Evolutionary conservation across 2,113 vertebrate species (phyloP).

Genomic region (Crocuta crocuta): DNA sequence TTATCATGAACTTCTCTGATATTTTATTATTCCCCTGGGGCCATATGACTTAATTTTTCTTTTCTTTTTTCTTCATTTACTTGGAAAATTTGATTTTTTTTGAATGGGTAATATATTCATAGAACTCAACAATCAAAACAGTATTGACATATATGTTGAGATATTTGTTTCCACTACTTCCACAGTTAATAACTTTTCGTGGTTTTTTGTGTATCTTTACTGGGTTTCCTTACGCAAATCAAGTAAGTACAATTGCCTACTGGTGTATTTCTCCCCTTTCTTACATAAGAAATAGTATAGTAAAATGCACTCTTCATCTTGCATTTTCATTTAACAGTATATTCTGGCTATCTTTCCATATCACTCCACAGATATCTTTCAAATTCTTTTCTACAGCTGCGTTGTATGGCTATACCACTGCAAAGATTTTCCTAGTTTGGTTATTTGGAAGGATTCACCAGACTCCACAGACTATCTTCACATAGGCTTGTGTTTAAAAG

Average conservation of each 20-base stretch:
- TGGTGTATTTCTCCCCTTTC: neutral
- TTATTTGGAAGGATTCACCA: slow-evolving; percentile 32
- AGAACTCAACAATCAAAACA: neutral
- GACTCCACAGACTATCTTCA: neutral
- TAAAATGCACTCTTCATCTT: neutral
- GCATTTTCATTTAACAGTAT: neutral
- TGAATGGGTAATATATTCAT: neutral
- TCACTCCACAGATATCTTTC: neutral
- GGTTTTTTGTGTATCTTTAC: neutral
- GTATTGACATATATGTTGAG: neutral
- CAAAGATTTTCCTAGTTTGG: neutral
- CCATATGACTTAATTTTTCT: neutral
- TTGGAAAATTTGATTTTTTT: slow-evolving; percentile 8
- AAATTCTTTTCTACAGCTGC: neutral
- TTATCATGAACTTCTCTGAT: neutral
- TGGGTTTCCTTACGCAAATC: neutral
- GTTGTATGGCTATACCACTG: neutral
- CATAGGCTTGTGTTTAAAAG: neutral
- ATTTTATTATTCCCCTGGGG: neutral
- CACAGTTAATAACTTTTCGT: neutral
- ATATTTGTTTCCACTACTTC: neutral
- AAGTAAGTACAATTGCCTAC: neutral
- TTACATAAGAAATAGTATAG: neutral
- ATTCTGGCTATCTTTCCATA: neutral
- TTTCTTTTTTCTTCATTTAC: neutral